These are phyloP conservation scores for Aphelocoma coerulescens DNA, from an alignment of 2,113 vertebrate genomes.

Conservation along the genomic window DNA sequence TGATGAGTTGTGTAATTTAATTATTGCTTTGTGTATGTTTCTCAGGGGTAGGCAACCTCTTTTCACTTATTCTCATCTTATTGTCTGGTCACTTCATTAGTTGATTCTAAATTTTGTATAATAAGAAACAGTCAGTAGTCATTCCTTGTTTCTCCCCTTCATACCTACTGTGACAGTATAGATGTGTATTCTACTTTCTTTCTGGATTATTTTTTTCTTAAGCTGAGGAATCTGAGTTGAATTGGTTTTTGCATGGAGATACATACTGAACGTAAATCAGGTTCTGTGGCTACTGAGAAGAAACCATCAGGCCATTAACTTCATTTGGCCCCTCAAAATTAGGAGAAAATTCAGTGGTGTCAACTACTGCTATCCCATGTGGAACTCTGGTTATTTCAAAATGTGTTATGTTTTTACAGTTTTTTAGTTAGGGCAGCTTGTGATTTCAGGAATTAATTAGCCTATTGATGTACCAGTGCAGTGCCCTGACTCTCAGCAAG, in stretches of 20 bases:
- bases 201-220: not conserved
- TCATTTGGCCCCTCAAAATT: not conserved
- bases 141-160: not conserved
- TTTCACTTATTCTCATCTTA: not conserved
- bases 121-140: not conserved
- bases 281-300: not conserved
- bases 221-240: not conserved
- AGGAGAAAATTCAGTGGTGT: not conserved
- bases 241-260: not conserved
- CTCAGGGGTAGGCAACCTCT: not conserved
- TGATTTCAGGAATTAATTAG: not conserved
- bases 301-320: not conserved
- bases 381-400: not conserved
- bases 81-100: not conserved
- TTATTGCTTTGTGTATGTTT: not conserved
- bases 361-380: not conserved
- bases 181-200: not conserved
- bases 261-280: not conserved
- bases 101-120: not conserved
- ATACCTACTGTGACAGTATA: not conserved
- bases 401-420: not conserved
- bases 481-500: not conserved
- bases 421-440: not conserved
- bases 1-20: not conserved
- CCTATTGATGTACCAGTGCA: not conserved